phyloP scores from a whole-genome alignment of 2,797 vertebrate species.

The Sebastes taczanowskii region DNA sequence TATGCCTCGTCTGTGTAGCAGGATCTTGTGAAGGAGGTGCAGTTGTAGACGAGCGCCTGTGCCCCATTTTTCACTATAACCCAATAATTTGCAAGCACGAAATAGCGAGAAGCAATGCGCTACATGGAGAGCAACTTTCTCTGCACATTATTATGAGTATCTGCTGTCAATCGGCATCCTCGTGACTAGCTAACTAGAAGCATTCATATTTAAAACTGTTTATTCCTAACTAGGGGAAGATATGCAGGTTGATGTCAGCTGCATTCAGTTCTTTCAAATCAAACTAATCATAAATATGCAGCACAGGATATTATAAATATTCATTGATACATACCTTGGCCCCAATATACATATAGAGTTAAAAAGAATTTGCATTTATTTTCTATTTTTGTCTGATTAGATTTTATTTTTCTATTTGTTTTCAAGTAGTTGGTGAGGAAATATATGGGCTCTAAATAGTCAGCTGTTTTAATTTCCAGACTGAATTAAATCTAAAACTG shows the following conservation, averaged over 20 bases:
- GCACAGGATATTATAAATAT: slow-evolving; percentile 36
- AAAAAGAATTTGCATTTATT: neutral
- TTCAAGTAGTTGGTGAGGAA: neutral
- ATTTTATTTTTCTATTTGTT: neutral
- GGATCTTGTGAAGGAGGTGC: neutral
- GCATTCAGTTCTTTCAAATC: slow-evolving; percentile 29
- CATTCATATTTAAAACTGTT: slow-evolving; percentile 36
- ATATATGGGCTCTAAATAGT: neutral
- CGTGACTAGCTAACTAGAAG: slow-evolving; percentile 1
- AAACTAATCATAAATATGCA: slow-evolving; percentile 52
- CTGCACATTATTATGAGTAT: slow-evolving; percentile 11
- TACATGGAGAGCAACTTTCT: neutral
- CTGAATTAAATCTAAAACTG: slow-evolving; percentile 3
- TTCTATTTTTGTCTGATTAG: neutral
- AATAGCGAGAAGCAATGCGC: neutral
- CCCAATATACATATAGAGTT: neutral
- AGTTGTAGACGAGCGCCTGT: slow-evolving; percentile 15
- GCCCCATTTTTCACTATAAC: slow-evolving; percentile 4
- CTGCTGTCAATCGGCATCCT: slow-evolving; percentile 3
- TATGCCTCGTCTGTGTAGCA: neutral
- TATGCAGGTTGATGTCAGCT: slow-evolving; percentile 30
- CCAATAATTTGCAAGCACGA: neutral
- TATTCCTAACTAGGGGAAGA: slow-evolving; percentile 32
- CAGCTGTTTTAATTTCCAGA: neutral
- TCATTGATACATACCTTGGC: neutral